phyloP scores from a whole-genome alignment of 2,797 vertebrate species.

The Gymnopithys bicolor region DNA sequence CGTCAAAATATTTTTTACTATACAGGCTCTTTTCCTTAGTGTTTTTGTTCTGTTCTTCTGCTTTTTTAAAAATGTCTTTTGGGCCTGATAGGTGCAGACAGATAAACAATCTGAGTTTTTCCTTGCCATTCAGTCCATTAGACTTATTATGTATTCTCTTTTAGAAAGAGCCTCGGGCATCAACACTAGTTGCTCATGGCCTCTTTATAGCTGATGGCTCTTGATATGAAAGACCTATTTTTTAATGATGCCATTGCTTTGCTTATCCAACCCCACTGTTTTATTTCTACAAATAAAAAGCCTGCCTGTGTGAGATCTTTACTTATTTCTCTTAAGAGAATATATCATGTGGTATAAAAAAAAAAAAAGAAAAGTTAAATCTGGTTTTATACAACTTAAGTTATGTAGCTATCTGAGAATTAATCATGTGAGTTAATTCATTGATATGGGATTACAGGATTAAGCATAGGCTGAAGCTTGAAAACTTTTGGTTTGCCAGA shows the following conservation, averaged over 20 bases:
- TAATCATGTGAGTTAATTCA: not conserved
- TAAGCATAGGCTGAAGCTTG: not conserved
- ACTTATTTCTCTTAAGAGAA: not conserved
- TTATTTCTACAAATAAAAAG: not conserved
- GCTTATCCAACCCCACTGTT: not conserved
- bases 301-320: not conserved
- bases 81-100: not conserved
- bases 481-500: not conserved
- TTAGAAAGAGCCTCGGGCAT: slow-evolving; percentile 32
- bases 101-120: slow-evolving; percentile 3
- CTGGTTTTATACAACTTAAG: not conserved
- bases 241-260: not conserved
- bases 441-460: not conserved
- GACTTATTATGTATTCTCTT: not conserved
- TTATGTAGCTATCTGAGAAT: not conserved
- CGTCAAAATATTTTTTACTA: not conserved
- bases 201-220: not conserved
- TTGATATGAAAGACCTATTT: not conserved
- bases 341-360: not conserved
- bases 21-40: not conserved
- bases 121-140: slow-evolving; percentile 19
- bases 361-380: not conserved
- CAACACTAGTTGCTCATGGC: slow-evolving; percentile 2
- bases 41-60: not conserved
- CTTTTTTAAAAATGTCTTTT: not conserved